Evolutionary conservation across 2,888 invertebrate genomes (phyloP).

Genomic region (Coremacera marginata): DNA sequence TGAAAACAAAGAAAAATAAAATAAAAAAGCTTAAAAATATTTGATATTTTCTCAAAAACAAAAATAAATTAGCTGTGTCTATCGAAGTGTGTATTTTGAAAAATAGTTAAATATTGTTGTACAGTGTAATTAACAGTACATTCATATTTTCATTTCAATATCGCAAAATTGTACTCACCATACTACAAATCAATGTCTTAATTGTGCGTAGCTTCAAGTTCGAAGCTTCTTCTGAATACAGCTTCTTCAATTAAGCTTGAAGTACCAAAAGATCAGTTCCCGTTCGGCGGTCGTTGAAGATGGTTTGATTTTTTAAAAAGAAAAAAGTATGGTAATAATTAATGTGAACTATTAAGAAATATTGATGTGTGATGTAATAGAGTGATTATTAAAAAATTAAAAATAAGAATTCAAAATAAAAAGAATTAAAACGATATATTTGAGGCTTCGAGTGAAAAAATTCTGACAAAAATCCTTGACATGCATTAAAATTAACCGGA

Average conservation of each 20-base stretch:
- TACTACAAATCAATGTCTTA: conserved; percentile 14
- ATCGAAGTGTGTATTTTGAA: too few relatives aligned
- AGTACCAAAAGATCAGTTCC: conserved; percentile 49
- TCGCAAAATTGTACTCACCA: not conserved
- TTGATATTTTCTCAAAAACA: too few relatives aligned
- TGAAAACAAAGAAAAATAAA: too few relatives aligned
- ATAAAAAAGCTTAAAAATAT: too few relatives aligned
- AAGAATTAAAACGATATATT: not conserved
- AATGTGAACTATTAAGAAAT: not conserved
- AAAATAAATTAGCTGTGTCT: too few relatives aligned
- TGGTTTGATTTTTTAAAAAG: conserved; percentile 46
- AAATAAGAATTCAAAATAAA: not conserved
- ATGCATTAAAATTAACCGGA: too few relatives aligned
- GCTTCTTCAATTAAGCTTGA: conserved; percentile 3
- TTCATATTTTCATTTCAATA: not conserved
- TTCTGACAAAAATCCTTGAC: too few relatives aligned
- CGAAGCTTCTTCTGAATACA: not conserved
- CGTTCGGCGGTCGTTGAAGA: conserved; percentile 50
- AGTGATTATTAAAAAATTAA: not conserved
- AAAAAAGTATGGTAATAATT: conserved; percentile 35
- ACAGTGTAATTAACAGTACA: too few relatives aligned
- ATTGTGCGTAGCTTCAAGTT: not conserved
- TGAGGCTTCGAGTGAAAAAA: not conserved
- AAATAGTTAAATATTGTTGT: too few relatives aligned
- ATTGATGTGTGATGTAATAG: not conserved